Evolutionary conservation across 2,113 vertebrate genomes (phyloP), one percentile per base, ranked within the genome.

Genomic region (Herpailurus yagouaroundi): DNA sequence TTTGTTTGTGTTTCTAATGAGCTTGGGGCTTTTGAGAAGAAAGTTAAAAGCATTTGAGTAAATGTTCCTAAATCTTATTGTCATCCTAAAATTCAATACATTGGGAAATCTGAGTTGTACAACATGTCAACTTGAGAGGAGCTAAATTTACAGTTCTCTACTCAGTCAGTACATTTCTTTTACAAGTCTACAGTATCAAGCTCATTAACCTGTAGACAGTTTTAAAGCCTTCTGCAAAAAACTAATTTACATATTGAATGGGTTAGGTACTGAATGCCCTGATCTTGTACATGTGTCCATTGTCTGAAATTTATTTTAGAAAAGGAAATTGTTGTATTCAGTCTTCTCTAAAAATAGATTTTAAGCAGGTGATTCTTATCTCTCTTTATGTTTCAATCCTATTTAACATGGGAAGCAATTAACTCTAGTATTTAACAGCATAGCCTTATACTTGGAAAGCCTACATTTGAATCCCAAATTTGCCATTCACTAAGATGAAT

Each of bases 1-100:
- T 90, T 92, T 97, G 71, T 90, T 91, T 95, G 31, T 85, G 80
- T 96, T 95, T 93, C 41, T 64, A 84, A 84, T 18, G n/a, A 96
- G 52, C 60, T 63, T 79, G 48, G 15, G 16, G 2, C 68, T 25
- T 89, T 93, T 89, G 21, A 64, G 69, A 92, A 95, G 21, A 83
- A 83, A 95, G 36, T 52, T 73, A 77, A 96, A 93, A 57, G 8
- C 29, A 93, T 97, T 79, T 68, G 60, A 89, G 33, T 63, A 73
- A 85, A 82, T 93, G 19, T 55, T 10, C 3, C 27, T 38, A 68
- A 94, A 91, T 88, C 25, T 76, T 38, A 89, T 48, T 69, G 50
- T 88, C 69, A n/a, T 96, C 88, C 73, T 41, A 89, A 69, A 92
- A 66, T 71, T 66, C n/a, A 73, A 38, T 41, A 71, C 18, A 52